phyloP scores from a whole-genome alignment of 2,888 invertebrate species.

The Pachliopta kotzebuea region DNA sequence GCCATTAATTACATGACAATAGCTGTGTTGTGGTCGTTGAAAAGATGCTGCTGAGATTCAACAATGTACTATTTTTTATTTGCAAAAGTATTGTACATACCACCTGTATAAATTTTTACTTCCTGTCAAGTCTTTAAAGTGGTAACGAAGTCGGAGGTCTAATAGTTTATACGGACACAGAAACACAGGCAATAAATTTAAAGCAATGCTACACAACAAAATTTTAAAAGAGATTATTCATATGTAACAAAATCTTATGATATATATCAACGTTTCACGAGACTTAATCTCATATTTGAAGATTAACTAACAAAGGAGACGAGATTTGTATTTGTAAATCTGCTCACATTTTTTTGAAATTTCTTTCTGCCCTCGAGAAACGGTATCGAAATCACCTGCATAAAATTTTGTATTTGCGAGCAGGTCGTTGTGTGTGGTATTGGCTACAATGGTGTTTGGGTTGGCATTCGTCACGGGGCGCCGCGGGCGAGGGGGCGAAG shows the following conservation, averaged over 20 bases:
- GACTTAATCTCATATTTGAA: too few relatives aligned
- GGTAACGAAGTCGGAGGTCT: too few relatives aligned
- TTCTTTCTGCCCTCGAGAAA: too few relatives aligned
- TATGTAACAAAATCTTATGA: too few relatives aligned
- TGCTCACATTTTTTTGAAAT: too few relatives aligned
- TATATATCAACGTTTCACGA: too few relatives aligned
- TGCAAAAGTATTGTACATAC: slow-evolving; percentile 11
- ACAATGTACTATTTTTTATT: slow-evolving; percentile 21
- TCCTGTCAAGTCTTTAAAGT: slow-evolving; percentile 24
- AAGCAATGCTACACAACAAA: too few relatives aligned
- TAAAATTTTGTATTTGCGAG: slow-evolving; percentile 41
- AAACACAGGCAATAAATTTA: too few relatives aligned
- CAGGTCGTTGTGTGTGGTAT: slow-evolving; percentile 63
- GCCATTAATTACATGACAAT: slow-evolving; percentile 66
- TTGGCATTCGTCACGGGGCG: slow-evolving; percentile 77
- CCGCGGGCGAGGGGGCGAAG: slow-evolving; percentile 40
- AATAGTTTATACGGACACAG: too few relatives aligned
- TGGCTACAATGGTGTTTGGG: slow-evolving; percentile 73
- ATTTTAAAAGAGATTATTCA: too few relatives aligned
- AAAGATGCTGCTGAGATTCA: slow-evolving; percentile 47
- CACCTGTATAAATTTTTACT: not conserved
- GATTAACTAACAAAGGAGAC: too few relatives aligned
- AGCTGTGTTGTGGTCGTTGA: slow-evolving; percentile 50
- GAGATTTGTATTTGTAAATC: too few relatives aligned
- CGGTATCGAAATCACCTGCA: slow-evolving; percentile 33